Base-by-base conservation (phyloP, 2,797 vertebrate genomes). In the Artibeus jamaicensis region DNA sequence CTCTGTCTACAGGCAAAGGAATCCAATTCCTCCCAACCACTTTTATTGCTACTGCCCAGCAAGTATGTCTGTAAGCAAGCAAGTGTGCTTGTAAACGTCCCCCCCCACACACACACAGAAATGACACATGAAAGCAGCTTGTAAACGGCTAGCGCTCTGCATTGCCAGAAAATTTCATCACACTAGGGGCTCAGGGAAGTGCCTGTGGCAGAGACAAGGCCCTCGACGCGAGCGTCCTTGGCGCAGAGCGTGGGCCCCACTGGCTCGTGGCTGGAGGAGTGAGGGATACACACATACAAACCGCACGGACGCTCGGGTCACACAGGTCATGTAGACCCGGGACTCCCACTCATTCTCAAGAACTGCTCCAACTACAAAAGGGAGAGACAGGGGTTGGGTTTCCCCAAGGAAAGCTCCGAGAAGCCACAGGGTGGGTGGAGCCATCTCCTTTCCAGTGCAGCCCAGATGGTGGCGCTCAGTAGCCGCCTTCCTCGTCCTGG, bases 341-440 rank as follows among this genome's bases (percentile, higher is more conserved):
- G n/a, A 42, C 73, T 87, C 93, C 42, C 81, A 29, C 32, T 67
- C 16, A 37, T 50, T 86, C 34, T 55, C 65, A 14, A 44, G 39
- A 26, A 42, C 46, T 50, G 74, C 68, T 77, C 16, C 19, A 9
- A 24, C 44, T 77, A 67, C 87, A 65, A 59, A 81, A 83, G 57
- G 70, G 9, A 57, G 50, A 37, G 62, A 57, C 44, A 44, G 65
- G 59, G 42, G 7, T 26, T 70, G 70, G 59, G 39, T 50, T 34
- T 10, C 79, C 48, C 86, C n/a, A 55, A 62, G 84, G 57, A 87
- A 93, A 82, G 81, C 91, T 65, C 68, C 3, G 82, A 67, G 82
- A 94, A 96, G 86, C 86, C 70, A 86, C 89, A 7, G 83, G 70
- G 73, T 88, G 85, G 95, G 82, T 84, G 88, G 95, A 89, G 82